Evolutionary conservation across 2,797 vertebrate genomes (phyloP).

Genomic region (Okamejei kenojei): DNA sequence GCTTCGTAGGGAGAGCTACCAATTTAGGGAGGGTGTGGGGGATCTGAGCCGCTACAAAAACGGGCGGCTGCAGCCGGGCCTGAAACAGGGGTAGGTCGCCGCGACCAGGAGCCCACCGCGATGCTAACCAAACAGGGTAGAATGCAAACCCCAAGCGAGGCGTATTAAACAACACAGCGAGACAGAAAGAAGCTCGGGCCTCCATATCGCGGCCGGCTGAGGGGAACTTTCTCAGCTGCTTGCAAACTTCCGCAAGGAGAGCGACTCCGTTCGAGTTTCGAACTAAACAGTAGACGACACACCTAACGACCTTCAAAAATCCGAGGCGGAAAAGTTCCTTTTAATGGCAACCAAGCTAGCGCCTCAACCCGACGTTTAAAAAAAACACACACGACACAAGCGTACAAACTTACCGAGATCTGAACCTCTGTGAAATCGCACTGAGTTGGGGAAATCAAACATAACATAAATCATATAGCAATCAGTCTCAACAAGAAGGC

Average conservation of each 20-base stretch:
- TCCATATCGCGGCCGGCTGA: background rate
- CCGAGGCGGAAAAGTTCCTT: background rate
- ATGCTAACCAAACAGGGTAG: no score
- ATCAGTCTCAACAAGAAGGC: no score
- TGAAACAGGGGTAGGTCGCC: background rate
- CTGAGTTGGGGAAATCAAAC: conserved; percentile 60
- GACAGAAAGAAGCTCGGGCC: background rate
- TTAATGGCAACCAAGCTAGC: no score
- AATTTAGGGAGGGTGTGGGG: background rate
- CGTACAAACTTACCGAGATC: conserved; percentile 74
- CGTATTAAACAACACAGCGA: background rate
- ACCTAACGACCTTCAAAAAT: conserved; percentile 15
- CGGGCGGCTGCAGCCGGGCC: background rate
- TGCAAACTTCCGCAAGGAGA: conserved; percentile 7
- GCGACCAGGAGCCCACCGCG: no score
- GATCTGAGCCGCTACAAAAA: background rate
- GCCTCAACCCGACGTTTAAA: no score
- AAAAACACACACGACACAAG: no score
- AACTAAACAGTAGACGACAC: conserved; percentile 24
- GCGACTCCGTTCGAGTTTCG: conserved; percentile 9
- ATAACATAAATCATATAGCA: conserved; percentile 16
- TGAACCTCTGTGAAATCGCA: conserved; percentile 71
- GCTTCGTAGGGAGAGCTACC: background rate
- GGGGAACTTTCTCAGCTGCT: no score
- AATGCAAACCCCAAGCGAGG: background rate